Conservation (phyloP, 2,888 invertebrate species). For the Brachyopa scutellaris region DNA sequence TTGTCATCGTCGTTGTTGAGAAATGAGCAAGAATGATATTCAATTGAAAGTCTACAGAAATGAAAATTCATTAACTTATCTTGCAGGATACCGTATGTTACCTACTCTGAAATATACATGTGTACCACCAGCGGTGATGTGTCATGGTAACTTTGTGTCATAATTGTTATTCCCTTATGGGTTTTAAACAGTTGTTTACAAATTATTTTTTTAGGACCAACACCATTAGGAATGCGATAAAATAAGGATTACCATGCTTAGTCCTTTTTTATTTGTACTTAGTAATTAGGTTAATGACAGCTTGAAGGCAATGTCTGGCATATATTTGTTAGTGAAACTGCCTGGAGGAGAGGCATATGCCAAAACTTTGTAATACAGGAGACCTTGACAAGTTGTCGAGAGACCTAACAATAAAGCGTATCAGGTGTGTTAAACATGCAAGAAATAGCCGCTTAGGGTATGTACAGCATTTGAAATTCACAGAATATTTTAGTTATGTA, state of each 20-base stretch:
- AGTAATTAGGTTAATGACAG: conserved; percentile 65
- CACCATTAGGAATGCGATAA: conserved; percentile 14
- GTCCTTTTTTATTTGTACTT: conserved; percentile 40
- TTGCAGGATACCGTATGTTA: neutral
- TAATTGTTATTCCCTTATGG: conserved; percentile 27
- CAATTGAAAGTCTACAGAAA: conserved; percentile 48
- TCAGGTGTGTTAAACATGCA: conserved; percentile 47
- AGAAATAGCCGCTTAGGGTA: conserved; percentile 25
- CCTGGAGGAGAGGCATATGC: conserved; percentile 20
- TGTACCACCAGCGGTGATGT: neutral
- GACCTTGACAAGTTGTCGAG: conserved; percentile 39
- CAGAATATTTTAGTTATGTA: conserved; percentile 2
- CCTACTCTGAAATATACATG: neutral
- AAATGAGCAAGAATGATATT: conserved; percentile 46
- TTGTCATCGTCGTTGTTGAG: neutral
- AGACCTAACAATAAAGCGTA: conserved; percentile 28
- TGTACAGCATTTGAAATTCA: conserved; percentile 9
- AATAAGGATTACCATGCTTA: conserved; percentile 34
- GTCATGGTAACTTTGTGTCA: conserved; percentile 21
- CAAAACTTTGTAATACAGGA: conserved; percentile 16
- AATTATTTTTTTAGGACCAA: neutral
- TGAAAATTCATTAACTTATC: conserved; percentile 20
- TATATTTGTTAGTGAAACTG: conserved; percentile 9
- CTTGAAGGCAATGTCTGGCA: conserved; percentile 36
- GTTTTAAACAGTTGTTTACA: conserved; percentile 25